A percentile compares a stretch with the other conserved stretches of the same genome.
Conservation (phyloP, 2,888 invertebrate genomes). For the Gortyna flavago region DNA sequence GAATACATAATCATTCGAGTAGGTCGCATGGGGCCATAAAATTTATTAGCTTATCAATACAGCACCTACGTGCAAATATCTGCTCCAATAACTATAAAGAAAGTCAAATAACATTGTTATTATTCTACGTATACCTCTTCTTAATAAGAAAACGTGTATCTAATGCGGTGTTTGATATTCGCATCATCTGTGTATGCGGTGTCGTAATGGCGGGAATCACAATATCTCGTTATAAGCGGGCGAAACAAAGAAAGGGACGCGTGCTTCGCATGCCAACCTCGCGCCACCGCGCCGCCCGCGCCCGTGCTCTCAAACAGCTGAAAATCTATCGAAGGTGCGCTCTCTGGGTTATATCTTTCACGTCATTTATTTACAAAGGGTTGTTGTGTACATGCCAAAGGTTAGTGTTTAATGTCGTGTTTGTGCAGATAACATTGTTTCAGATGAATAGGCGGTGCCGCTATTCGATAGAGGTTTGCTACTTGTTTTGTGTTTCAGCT, state of each 20-base stretch:
- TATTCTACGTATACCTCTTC: conserved; percentile 83
- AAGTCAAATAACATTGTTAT: conserved; percentile 80
- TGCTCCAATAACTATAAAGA: conserved; percentile 64
- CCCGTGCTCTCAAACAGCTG: conserved; percentile 65
- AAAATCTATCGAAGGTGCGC: conserved; percentile 72
- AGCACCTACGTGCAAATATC: conserved; percentile 63
- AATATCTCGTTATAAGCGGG: conserved; percentile 89
- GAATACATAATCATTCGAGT: conserved; percentile 44
- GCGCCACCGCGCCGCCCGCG: conserved; percentile 35
- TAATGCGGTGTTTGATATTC: conserved; percentile 88
- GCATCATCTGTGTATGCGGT: conserved; percentile 86
- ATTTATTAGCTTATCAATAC: conserved; percentile 62
- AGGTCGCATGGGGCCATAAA: conserved; percentile 49
- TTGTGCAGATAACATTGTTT: conserved; percentile 55
- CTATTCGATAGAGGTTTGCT: conserved; percentile 29
- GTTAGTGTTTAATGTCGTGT: conserved; percentile 60
- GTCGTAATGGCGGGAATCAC: conserved; percentile 88
- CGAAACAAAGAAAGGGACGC: conserved; percentile 87
- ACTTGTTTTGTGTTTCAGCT: conserved; percentile 19
- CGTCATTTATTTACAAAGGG: conserved; percentile 67
- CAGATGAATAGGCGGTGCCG: conserved; percentile 36
- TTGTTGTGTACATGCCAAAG: conserved; percentile 52
- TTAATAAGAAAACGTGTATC: conserved; percentile 89
- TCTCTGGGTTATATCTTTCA: conserved; percentile 61
- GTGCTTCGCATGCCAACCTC: conserved; percentile 81